These are phyloP conservation scores for Pogona vitticeps DNA, from an alignment of 2,113 vertebrate species.

Conservation along the genomic window DNA sequence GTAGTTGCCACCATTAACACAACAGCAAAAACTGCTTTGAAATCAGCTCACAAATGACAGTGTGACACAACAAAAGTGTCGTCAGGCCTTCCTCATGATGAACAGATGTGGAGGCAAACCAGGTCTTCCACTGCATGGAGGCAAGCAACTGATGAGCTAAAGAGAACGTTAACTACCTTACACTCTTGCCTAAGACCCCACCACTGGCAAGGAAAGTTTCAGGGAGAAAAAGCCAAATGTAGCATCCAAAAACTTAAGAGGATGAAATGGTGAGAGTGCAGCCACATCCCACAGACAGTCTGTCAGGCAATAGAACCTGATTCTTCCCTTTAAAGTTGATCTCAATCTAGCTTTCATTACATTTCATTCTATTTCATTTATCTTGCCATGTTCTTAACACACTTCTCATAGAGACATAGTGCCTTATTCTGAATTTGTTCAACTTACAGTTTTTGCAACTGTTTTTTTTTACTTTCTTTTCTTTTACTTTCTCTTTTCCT, in stretches of 20 bases:
- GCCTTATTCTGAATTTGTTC: not conserved
- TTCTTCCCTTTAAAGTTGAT: conserved; percentile 37
- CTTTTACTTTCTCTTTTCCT: too few relatives aligned
- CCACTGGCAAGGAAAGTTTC: conserved; percentile 1
- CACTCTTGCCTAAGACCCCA: conserved; percentile 25
- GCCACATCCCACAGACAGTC: not conserved
- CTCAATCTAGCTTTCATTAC: not conserved
- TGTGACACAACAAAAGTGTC: not conserved
- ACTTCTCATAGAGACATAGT: not conserved
- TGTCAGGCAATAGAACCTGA: conserved; percentile 29
- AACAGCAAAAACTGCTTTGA: conserved; percentile 24
- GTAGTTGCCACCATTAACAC: conserved; percentile 20
- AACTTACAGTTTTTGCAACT: too few relatives aligned
- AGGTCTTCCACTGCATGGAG: conserved; percentile 1
- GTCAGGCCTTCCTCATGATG: conserved; percentile 15
- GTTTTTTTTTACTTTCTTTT: too few relatives aligned
- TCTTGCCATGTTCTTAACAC: not conserved
- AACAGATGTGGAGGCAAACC: not conserved
- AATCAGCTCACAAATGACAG: not conserved
- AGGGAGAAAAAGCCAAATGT: conserved; percentile 38
- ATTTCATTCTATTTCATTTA: not conserved
- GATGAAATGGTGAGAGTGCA: not conserved
- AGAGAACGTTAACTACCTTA: conserved; percentile 32
- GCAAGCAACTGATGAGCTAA: conserved; percentile 37
- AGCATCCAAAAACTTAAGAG: conserved; percentile 31